Percentiles rank a stretch among this genome's conserved stretches.
Conservation (phyloP, 64 coral and sea anemone genomes). For the Orbicella faveolata region DNA sequence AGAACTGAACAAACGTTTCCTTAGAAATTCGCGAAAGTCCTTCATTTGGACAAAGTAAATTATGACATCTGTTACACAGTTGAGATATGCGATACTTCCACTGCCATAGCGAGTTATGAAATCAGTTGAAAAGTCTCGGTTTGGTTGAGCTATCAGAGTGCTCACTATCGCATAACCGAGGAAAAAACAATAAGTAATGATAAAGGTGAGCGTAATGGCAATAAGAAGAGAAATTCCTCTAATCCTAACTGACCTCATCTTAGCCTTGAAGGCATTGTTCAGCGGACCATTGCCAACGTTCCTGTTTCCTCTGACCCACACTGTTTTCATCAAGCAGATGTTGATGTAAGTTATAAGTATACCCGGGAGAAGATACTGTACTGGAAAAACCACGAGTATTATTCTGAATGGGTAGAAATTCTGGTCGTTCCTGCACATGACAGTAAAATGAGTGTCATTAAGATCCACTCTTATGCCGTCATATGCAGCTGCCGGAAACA, state of each 20-base stretch:
- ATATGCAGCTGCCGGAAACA: not conserved
- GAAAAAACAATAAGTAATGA: slow-evolving; percentile 28
- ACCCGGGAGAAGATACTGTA: slow-evolving; percentile 4
- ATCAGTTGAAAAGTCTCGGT: slow-evolving; percentile 18
- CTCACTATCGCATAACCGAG: not conserved
- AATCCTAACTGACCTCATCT: not conserved
- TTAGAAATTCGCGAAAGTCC: not conserved
- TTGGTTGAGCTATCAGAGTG: not conserved
- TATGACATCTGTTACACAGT: not conserved
- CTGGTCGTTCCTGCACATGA: not conserved
- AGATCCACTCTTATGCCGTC: not conserved
- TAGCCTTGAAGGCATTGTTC: slow-evolving; percentile 10
- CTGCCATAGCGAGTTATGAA: not conserved
- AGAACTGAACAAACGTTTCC: not conserved
- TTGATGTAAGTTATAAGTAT: slow-evolving; percentile 12
- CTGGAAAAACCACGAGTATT: not conserved
- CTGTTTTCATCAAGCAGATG: not conserved
- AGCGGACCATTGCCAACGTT: not conserved
- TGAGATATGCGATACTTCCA: not conserved
- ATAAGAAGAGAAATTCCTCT: slow-evolving; percentile 22
- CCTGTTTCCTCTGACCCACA: not conserved
- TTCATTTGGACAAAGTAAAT: slow-evolving; percentile 18
- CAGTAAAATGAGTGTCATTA: not conserved
- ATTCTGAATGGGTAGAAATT: not conserved
- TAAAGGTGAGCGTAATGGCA: slow-evolving; percentile 11